phyloP scores from a whole-genome alignment of 2,888 invertebrate species.

The Isotomurus palustris region DNA sequence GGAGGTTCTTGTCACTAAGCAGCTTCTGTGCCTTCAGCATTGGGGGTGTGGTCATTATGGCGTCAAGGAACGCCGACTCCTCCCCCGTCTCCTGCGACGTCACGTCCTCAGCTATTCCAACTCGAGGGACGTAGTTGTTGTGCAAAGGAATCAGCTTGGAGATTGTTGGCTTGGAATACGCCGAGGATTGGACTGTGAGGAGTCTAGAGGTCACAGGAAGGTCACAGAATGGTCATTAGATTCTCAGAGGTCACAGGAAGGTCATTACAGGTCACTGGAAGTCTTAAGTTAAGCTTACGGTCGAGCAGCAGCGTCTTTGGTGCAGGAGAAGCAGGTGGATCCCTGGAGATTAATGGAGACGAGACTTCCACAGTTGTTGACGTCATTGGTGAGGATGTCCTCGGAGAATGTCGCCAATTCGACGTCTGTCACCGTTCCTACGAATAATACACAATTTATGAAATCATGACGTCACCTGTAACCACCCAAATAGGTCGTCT shows the following conservation, averaged over 20 bases:
- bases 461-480: not conserved
- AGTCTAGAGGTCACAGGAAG: constrained; percentile 56
- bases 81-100: constrained; percentile 67
- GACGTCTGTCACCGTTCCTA: constrained; percentile 55
- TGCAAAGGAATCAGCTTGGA: constrained; percentile 67
- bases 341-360: constrained; percentile 71
- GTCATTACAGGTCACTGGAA: not conserved
- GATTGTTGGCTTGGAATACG: constrained; percentile 66
- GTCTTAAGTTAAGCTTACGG: constrained; percentile 63
- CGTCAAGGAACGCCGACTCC: constrained; percentile 73
- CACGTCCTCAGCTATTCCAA: constrained; percentile 68
- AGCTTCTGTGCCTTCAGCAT: constrained; percentile 67
- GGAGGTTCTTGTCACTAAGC: constrained; percentile 57
- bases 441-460: constrained; percentile 2
- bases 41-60: constrained; percentile 68
- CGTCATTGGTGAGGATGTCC: constrained; percentile 65
- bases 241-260: not conserved
- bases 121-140: constrained; percentile 79
- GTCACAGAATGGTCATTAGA: not conserved
- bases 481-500: no score
- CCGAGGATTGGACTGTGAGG: constrained; percentile 60
- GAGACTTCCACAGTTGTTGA: constrained; percentile 61
- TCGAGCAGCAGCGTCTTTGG: constrained; percentile 66
- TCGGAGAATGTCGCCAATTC: constrained; percentile 67
- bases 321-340: constrained; percentile 65